Conservation (phyloP, 1,140 invertebrate species). For the Neodiprion lecontei region DNA sequence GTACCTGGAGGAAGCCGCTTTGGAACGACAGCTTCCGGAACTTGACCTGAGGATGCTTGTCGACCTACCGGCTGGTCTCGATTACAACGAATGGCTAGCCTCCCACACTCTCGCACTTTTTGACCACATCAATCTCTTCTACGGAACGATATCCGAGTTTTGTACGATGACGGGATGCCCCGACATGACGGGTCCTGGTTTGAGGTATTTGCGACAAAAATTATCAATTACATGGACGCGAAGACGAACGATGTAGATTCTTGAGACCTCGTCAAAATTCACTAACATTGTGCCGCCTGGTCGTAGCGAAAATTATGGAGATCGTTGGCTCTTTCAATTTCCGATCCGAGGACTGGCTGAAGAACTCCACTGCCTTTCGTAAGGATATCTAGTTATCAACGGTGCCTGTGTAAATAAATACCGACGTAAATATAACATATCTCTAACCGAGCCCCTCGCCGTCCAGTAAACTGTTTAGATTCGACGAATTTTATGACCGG, state of each 20-base stretch:
- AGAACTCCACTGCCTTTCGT: not conserved
- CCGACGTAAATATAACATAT: too few relatives aligned
- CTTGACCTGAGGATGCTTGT: conserved; percentile 91
- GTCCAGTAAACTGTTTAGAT: not conserved
- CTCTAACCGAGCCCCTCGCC: too few relatives aligned
- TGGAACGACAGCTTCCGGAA: conserved; percentile 92
- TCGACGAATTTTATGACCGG: not conserved
- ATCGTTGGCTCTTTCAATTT: not conserved
- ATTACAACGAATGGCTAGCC: conserved; percentile 98
- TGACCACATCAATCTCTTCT: conserved; percentile 97
- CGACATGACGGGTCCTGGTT: conserved; percentile 93
- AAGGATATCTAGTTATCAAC: not conserved
- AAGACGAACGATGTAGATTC: too few relatives aligned
- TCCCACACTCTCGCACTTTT: conserved; percentile 98
- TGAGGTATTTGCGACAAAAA: conserved; percentile 70
- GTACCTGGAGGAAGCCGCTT: conserved; percentile 91
- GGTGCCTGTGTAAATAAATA: too few relatives aligned
- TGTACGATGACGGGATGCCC: conserved; percentile 93
- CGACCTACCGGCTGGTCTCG: conserved; percentile 90
- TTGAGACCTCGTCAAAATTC: too few relatives aligned
- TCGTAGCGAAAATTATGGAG: not conserved
- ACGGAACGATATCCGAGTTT: conserved; percentile 97
- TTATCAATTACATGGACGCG: not conserved
- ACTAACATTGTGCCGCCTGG: too few relatives aligned
- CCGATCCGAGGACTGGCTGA: not conserved